Percentiles rank a stretch among this genome's conserved stretches.
These are phyloP conservation scores for Takifugu rubripes DNA, from an alignment of 2,797 vertebrate genomes.

Conservation along the genomic window DNA sequence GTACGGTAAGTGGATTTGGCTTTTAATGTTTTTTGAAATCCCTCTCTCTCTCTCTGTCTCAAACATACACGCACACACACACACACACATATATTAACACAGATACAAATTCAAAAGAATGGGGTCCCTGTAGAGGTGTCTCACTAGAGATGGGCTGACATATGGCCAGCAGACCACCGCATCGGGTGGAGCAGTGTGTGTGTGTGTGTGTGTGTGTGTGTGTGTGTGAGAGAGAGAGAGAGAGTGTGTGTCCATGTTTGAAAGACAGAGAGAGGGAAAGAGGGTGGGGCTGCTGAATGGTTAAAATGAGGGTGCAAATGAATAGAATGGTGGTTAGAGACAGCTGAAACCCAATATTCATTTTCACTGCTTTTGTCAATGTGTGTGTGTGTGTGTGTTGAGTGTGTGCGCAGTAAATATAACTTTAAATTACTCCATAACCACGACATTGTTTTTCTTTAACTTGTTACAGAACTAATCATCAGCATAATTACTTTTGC, in stretches of 20 bases:
- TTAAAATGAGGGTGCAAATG: slow-evolving; percentile 60
- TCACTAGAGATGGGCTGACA: slow-evolving; percentile 69
- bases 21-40: not conserved
- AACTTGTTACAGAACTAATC: not conserved
- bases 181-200: slow-evolving; percentile 59
- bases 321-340: slow-evolving; percentile 70
- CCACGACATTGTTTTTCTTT: not conserved
- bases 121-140: slow-evolving; percentile 61
- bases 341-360: slow-evolving; percentile 70
- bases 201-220: no score
- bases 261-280: slow-evolving; percentile 10
- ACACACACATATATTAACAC: slow-evolving; percentile 21
- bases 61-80: slow-evolving; percentile 9
- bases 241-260: not conserved
- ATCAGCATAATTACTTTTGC: not conserved
- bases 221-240: not conserved
- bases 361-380: slow-evolving; percentile 36
- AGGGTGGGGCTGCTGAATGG: slow-evolving; percentile 64
- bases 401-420: no score
- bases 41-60: not conserved
- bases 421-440: not conserved
- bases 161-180: slow-evolving; percentile 75
- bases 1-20: no score
- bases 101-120: slow-evolving; percentile 44
- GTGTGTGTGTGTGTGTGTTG: not conserved